Evolutionary conservation across 2,113 vertebrate genomes (phyloP), one percentile per base, ranked within the genome.

Genomic region (Ceyx cyanopectus): DNA sequence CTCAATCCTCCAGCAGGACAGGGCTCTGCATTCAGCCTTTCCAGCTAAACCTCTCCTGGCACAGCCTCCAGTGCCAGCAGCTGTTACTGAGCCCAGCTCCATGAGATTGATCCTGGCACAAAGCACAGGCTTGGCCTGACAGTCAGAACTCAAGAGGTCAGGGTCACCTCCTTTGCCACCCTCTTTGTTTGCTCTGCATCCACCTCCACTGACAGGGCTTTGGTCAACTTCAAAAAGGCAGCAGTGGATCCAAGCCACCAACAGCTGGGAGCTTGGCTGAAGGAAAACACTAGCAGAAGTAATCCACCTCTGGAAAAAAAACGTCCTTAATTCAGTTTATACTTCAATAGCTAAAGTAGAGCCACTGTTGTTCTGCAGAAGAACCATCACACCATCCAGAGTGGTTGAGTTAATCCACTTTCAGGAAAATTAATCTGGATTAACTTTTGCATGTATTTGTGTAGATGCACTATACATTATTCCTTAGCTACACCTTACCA

Each of bases 191-290:
- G 45, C 45, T 48, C 86, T 14, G 23, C 27, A 66, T 4, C 54
- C 9, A 1, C 13, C 41, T 50, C 58, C 2, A 0, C 11, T 45
- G 30, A 16, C 21, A 10, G 43, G n/a, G 14, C 23, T 75, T 18
- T 10, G 16, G 32, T 43, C 0, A 0, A 18, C 50, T 68, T 51
- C 45, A 34, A 73, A 57, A 7, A 5, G 12, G 22, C 32, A 60
- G 7, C 7, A 5, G 19, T 1, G 34, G 37, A 75, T 23, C 9
- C 0, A 0, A 3, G 7, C 29, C 21, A 4, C 17, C 53, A 70
- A 34, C 18, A 45, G 43, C 57, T 60, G 57, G 13, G 57, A 34
- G 57, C 32, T 27, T 32, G 8, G 26, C 76, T 77, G 10, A 14
- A 6, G 21, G 16, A 53, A 51, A 70, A 62, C 10, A 23, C 11